phyloP scores from a whole-genome alignment of 1,140 invertebrate species.

The Sminthurinus signatus region DNA sequence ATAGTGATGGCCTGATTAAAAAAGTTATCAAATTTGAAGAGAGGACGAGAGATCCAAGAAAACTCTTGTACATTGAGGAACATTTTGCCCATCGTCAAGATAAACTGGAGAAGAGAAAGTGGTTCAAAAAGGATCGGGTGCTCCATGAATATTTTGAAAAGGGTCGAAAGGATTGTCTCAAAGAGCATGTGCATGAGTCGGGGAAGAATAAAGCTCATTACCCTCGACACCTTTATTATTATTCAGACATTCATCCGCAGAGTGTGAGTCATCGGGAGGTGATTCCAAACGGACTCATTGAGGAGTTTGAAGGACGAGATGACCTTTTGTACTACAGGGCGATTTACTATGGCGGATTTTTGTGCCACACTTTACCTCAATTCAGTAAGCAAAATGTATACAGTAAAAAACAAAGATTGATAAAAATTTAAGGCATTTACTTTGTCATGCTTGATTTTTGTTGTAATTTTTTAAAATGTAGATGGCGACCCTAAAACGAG shows the following conservation, averaged over 20 bases:
- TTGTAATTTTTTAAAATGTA: too few relatives aligned
- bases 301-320: slow-evolving; percentile 57
- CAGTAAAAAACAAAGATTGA: too few relatives aligned
- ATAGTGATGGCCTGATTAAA: slow-evolving; percentile 61
- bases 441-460: too few relatives aligned
- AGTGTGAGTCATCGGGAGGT: slow-evolving; percentile 58
- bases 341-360: slow-evolving; percentile 44
- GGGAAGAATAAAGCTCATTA: slow-evolving; percentile 51
- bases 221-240: slow-evolving; percentile 62
- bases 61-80: slow-evolving; percentile 56
- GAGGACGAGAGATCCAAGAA: slow-evolving; percentile 53
- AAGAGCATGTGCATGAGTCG: slow-evolving; percentile 57
- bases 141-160: slow-evolving; percentile 60
- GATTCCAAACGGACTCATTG: slow-evolving; percentile 53
- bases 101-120: slow-evolving; percentile 55
- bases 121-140: slow-evolving; percentile 53
- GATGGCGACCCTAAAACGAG: slow-evolving; percentile 45
- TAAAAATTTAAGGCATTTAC: too few relatives aligned
- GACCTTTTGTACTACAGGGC: slow-evolving; percentile 56
- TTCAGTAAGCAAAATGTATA: too few relatives aligned
- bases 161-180: slow-evolving; percentile 60
- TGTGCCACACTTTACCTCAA: slow-evolving; percentile 32
- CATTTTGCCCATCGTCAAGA: slow-evolving; percentile 64
- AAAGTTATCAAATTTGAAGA: slow-evolving; percentile 63
- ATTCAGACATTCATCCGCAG: slow-evolving; percentile 58